These are phyloP conservation scores for Leptestheria dahalacensis DNA, from an alignment of 1,140 invertebrate species.

Conservation along the genomic window DNA sequence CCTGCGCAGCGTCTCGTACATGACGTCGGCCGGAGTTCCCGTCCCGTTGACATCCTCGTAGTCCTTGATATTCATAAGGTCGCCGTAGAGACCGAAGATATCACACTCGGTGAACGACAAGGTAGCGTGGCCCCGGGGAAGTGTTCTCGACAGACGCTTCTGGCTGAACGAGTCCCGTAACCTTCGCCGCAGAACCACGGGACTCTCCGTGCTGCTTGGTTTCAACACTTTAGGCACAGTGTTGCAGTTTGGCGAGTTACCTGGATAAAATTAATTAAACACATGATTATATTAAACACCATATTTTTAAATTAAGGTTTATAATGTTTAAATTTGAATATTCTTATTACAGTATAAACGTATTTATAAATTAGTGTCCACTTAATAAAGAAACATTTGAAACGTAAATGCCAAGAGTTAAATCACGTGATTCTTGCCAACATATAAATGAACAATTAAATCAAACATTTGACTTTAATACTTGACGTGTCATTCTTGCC, in stretches of 20 bases:
- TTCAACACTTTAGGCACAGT: slow-evolving; percentile 29
- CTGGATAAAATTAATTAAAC: neutral
- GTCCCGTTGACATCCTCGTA: slow-evolving; percentile 42
- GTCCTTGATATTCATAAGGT: slow-evolving; percentile 75
- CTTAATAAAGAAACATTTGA: too few relatives aligned
- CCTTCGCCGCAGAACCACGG: slow-evolving; percentile 48
- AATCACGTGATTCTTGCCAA: too few relatives aligned
- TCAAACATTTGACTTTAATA: too few relatives aligned
- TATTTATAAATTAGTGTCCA: too few relatives aligned
- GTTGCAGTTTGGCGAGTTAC: neutral
- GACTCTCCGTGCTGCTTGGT: slow-evolving; percentile 37
- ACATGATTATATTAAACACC: neutral
- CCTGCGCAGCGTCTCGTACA: slow-evolving; percentile 54
- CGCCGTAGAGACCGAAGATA: slow-evolving; percentile 76
- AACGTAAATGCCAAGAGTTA: too few relatives aligned
- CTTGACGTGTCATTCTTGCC: too few relatives aligned
- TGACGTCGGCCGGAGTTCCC: slow-evolving; percentile 23
- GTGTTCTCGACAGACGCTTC: slow-evolving; percentile 48
- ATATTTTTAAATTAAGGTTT: neutral
- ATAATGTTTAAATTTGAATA: too few relatives aligned
- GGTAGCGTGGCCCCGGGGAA: slow-evolving; percentile 49
- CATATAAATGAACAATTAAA: too few relatives aligned
- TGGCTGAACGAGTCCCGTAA: slow-evolving; percentile 33
- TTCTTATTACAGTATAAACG: too few relatives aligned
- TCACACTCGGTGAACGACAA: slow-evolving; percentile 38